Evolutionary conservation across 2,113 vertebrate species (phyloP).

Genomic region (Atractosteus spatula): DNA sequence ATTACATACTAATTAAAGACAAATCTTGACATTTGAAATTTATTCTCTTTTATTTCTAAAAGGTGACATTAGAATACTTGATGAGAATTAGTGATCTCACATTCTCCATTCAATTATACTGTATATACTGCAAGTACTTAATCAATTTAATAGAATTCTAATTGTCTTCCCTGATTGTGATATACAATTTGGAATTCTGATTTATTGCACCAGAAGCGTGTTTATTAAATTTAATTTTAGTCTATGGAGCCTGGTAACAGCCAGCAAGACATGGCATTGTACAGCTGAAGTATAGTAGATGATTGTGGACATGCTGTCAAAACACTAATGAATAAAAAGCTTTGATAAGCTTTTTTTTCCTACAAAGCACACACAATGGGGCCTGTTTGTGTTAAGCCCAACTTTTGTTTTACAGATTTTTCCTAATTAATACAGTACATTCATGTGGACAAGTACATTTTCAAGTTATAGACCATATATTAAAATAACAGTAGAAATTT

Average conservation of each 20-base stretch:
- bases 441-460: not conserved
- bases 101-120: slow-evolving; percentile 42
- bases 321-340: slow-evolving; percentile 42
- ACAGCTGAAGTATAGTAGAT: slow-evolving; percentile 53
- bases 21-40: no score
- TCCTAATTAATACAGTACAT: slow-evolving; percentile 10
- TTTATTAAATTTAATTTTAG: slow-evolving; percentile 77
- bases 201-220: slow-evolving; percentile 66
- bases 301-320: slow-evolving; percentile 55
- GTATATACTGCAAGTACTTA: slow-evolving; percentile 52
- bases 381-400: not conserved
- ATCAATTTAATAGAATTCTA: slow-evolving; percentile 68
- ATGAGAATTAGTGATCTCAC: slow-evolving; percentile 40
- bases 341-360: slow-evolving; percentile 38
- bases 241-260: slow-evolving; percentile 57
- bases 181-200: slow-evolving; percentile 65
- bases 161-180: slow-evolving; percentile 64
- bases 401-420: slow-evolving; percentile 4
- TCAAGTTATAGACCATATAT: not conserved
- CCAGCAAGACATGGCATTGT: slow-evolving; percentile 56
- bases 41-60: not conserved
- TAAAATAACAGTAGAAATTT: not conserved
- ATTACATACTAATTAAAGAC: no score
- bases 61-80: slow-evolving; percentile 15
- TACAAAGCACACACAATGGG: slow-evolving; percentile 26